Percentiles rank a stretch among this genome's conserved stretches.
Evolutionary conservation across 2,888 invertebrate species (phyloP).

Genomic region (Hoplodrina blanda): DNA sequence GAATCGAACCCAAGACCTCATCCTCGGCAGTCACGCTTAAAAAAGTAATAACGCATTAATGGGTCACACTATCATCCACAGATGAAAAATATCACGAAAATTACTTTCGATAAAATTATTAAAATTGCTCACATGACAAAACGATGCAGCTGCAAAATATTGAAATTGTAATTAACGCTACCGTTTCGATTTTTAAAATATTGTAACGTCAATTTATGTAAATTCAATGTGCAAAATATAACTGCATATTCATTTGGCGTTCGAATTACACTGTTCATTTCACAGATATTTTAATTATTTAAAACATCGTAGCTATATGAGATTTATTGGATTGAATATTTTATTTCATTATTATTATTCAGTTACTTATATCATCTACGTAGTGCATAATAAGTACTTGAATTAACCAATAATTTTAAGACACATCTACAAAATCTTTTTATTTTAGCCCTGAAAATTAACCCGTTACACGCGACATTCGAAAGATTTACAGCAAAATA

Average conservation of each 20-base stretch:
- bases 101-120: conserved; percentile 3
- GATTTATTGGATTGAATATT: not conserved
- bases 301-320: not conserved
- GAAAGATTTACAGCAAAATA: too few relatives aligned
- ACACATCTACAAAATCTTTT: too few relatives aligned
- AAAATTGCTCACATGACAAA: conserved; percentile 2
- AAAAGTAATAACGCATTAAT: too few relatives aligned
- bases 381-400: too few relatives aligned
- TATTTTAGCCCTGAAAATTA: too few relatives aligned
- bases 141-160: not conserved
- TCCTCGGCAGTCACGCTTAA: too few relatives aligned
- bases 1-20: too few relatives aligned
- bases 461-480: too few relatives aligned
- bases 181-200: conserved; percentile 15
- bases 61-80: too few relatives aligned
- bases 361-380: too few relatives aligned
- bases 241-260: conserved; percentile 17
- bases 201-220: not conserved
- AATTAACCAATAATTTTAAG: too few relatives aligned
- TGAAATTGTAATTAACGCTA: conserved; percentile 17
- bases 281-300: conserved; percentile 22
- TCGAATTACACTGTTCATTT: conserved; percentile 8
- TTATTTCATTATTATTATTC: not conserved
- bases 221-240: conserved; percentile 2
- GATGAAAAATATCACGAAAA: not conserved